Conservation (phyloP, 2,888 invertebrate species). For the Synanthedon tipuliformis region DNA sequence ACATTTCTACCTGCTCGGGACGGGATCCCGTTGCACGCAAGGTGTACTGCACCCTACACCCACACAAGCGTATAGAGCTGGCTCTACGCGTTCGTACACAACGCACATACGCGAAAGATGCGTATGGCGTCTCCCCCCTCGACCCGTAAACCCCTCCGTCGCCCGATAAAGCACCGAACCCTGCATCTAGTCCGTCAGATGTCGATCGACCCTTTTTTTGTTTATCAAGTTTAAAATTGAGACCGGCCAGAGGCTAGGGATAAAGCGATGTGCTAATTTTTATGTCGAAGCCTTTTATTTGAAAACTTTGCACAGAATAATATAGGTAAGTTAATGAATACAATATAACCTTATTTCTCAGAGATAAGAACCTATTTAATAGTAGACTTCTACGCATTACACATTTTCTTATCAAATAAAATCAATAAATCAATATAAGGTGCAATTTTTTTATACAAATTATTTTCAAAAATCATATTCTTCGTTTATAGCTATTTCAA, state of each 20-base stretch:
- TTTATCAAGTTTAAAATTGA: constrained; percentile 8
- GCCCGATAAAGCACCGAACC: constrained; percentile 48
- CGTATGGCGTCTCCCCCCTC: constrained; percentile 28
- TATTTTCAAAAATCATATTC: no score
- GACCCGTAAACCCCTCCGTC: constrained; percentile 19
- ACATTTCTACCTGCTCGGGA: constrained; percentile 55
- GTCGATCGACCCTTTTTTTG: constrained; percentile 54
- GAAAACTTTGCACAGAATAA: no score
- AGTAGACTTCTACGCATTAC: no score
- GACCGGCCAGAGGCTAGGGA: constrained; percentile 5
- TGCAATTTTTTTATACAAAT: no score
- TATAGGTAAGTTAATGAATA: no score
- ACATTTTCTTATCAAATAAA: no score
- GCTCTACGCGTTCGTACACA: constrained; percentile 9
- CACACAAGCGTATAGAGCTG: constrained; percentile 3
- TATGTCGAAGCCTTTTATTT: no score
- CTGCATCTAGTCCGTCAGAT: constrained; percentile 51
- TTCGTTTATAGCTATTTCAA: no score
- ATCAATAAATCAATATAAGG: no score
- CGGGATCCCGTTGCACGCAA: constrained; percentile 63
- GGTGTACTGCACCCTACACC: constrained; percentile 45
- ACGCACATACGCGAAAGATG: constrained; percentile 19
- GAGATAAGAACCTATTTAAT: no score
- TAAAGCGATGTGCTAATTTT: constrained; percentile 4
- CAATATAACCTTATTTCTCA: no score